These are phyloP conservation scores for Centruroides sculpturatus DNA, from an alignment of 1,140 invertebrate species.

Conservation along the genomic window DNA sequence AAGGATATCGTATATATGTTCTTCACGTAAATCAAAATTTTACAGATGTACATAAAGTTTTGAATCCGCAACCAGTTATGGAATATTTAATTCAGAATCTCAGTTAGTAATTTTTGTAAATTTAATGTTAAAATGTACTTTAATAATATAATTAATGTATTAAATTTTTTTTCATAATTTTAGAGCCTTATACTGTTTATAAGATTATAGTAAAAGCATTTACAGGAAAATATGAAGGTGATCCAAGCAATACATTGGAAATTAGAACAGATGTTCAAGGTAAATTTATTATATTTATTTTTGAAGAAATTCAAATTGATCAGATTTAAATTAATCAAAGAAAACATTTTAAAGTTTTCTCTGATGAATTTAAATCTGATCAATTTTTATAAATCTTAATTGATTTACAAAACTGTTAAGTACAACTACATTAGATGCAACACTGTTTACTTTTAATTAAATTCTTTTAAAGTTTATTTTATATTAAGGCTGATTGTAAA, in stretches of 20 bases:
- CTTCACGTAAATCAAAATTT: slow-evolving; percentile 16
- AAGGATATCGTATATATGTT: slow-evolving; percentile 20
- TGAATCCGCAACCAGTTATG: slow-evolving; percentile 12
- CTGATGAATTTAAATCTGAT: too few species aligned
- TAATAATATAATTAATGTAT: background rate
- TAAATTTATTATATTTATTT: background rate
- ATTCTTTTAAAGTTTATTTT: too few species aligned
- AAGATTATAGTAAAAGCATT: slow-evolving; percentile 71
- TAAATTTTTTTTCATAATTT: slow-evolving; percentile 13
- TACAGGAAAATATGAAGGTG: slow-evolving; percentile 53
- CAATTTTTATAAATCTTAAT: too few species aligned
- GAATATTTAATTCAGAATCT: slow-evolving; percentile 16
- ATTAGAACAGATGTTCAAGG: slow-evolving; percentile 58
- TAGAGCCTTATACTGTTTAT: slow-evolving; percentile 66
- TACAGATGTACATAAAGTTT: slow-evolving; percentile 15
- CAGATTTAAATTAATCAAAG: background rate
- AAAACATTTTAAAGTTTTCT: too few species aligned
- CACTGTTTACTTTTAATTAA: too few species aligned
- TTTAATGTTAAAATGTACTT: background rate
- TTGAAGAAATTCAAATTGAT: background rate
- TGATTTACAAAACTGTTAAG: too few species aligned
- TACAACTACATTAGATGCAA: too few species aligned
- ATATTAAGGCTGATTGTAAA: too few species aligned
- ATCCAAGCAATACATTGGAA: slow-evolving; percentile 50
- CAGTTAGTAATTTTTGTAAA: slow-evolving; percentile 9